Percentiles rank a stretch among this genome's conserved stretches.
phyloP scores from a whole-genome alignment of 2,888 invertebrate genomes.

The Phortica magna region DNA sequence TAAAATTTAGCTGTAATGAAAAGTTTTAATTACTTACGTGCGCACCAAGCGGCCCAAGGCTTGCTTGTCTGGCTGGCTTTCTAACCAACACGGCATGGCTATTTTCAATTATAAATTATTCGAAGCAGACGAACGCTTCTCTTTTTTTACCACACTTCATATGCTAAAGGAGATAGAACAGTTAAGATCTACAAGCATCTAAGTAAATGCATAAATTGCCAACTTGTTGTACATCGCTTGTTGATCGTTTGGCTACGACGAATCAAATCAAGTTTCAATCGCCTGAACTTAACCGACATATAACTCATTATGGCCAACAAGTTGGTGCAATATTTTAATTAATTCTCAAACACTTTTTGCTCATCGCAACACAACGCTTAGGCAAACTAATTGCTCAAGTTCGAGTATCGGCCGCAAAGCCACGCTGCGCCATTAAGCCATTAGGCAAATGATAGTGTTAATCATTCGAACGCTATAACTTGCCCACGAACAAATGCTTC shows the following conservation, averaged over 20 bases:
- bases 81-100: too few species aligned
- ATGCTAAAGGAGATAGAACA: too few species aligned
- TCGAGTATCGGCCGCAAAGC: neutral
- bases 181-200: too few species aligned
- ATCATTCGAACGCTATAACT: conserved; percentile 47
- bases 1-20: neutral
- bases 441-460: conserved; percentile 67
- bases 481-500: conserved; percentile 15
- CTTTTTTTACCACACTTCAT: too few species aligned
- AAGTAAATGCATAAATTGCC: too few species aligned
- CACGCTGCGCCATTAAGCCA: conserved; percentile 47
- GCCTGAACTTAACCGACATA: conserved; percentile 1
- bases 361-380: neutral
- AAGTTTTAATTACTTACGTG: conserved; percentile 24
- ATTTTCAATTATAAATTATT: neutral
- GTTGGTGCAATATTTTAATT: conserved; percentile 55
- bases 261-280: neutral
- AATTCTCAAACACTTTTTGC: conserved; percentile 62
- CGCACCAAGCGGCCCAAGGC: neutral
- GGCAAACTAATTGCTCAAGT: neutral
- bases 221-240: too few species aligned
- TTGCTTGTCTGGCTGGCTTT: too few species aligned
- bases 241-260: too few species aligned
- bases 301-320: conserved; percentile 51
- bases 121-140: too few species aligned